These are phyloP conservation scores for Orthosia cruda DNA, from an alignment of 2,888 invertebrate species.

Conservation along the genomic window DNA sequence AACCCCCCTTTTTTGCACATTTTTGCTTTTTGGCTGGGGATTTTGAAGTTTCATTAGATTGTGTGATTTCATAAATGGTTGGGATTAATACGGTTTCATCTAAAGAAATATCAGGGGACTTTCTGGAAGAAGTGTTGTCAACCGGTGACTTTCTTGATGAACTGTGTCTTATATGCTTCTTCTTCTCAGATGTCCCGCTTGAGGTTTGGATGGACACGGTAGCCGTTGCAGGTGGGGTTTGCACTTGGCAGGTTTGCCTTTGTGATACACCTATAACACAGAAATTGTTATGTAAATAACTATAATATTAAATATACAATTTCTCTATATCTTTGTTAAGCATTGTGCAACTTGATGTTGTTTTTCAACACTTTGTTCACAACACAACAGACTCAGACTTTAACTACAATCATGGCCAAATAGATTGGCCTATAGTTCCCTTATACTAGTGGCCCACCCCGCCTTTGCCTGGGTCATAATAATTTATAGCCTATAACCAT, in stretches of 20 bases:
- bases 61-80: not conserved
- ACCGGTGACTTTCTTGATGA: not conserved
- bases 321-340: too few species aligned
- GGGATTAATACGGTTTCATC: constrained; percentile 28
- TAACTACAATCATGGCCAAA: too few species aligned
- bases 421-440: too few species aligned
- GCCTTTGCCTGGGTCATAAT: too few species aligned
- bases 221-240: not conserved
- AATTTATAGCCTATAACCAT: too few species aligned
- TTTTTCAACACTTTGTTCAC: too few species aligned
- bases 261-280: constrained; percentile 12
- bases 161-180: constrained; percentile 1
- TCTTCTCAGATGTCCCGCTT: not conserved
- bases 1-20: not conserved
- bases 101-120: not conserved
- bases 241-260: not conserved
- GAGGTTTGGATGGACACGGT: constrained; percentile 12
- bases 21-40: constrained; percentile 17
- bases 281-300: not conserved
- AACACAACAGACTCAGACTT: too few species aligned
- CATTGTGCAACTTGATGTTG: too few species aligned
- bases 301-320: too few species aligned
- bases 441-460: too few species aligned
- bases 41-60: not conserved
- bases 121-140: constrained; percentile 4